Evolutionary conservation across 2,113 vertebrate species (phyloP), one percentile per base, ranked within the genome.

Genomic region (Nibea coibor): DNA sequence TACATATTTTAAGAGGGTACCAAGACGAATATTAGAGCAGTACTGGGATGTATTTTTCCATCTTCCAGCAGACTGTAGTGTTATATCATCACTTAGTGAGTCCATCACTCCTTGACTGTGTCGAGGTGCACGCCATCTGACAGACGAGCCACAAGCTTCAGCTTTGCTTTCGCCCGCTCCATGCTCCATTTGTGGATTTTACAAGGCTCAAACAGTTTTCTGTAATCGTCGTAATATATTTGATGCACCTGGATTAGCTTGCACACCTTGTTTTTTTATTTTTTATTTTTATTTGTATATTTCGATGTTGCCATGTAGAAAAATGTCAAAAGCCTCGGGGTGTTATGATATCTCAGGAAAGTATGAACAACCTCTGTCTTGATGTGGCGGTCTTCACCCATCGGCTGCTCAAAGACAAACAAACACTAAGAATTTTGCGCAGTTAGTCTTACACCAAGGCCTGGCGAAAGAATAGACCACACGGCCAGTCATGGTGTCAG

Each of bases 341-440:
- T 68, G 26, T 75, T 70, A 57, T 71, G 67, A 76, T 82, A 48
- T 43, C 26, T 54, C 20, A 68, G 58, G 74, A 67, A 82, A 84
- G 47, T 35, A 76, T 73, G 78, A 69, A 65, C 56, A 83, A 61
- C 68, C 69, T 58, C 39, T 58, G 62, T 65, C 47, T 80, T 70
- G 65, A 90, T 58, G 62, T 65, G 53, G 61, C 66, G 62, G 53
- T 72, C 80, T 47, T 51, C 76, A 66, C 84, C 79, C 81, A 35
- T 64, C 51, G 47, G 51, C 61, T 56, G 1, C 67, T 54, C 64
- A 56, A 16, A 64, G 70, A n/a, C n/a, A 74, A 80, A 77, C 77
- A 63, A 82, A 78, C 39, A 31, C 65, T 5, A 31, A 59, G 70
- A 59, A 71, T 80, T 61, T 78, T 19, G 57, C 54, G n/a, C 20